These are phyloP conservation scores for Ctenosaura bakeri DNA, from an alignment of 2,797 vertebrate genomes.

Conservation along the genomic window DNA sequence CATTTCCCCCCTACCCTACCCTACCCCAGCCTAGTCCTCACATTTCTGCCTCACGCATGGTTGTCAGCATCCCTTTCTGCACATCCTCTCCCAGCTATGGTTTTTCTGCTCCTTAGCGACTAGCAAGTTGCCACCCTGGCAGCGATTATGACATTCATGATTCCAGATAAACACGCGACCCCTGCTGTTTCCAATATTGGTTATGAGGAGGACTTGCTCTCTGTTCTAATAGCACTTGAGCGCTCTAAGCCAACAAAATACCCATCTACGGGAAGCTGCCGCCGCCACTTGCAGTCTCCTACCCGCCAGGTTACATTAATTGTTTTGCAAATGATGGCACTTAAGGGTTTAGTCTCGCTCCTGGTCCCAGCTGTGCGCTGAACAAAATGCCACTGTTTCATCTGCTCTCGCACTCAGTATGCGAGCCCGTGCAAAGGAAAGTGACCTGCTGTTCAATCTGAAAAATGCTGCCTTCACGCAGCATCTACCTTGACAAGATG, in stretches of 20 bases:
- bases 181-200: slow-evolving; percentile 69
- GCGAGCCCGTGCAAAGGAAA: slow-evolving; percentile 42
- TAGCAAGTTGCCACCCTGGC: not conserved
- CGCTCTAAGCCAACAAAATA: slow-evolving; percentile 68
- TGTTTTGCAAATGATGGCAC: slow-evolving; percentile 70
- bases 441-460: slow-evolving; percentile 55
- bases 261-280: slow-evolving; percentile 52
- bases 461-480: slow-evolving; percentile 42
- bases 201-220: slow-evolving; percentile 67
- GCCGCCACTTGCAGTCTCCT: slow-evolving; percentile 65
- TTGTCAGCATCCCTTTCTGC: too few relatives aligned
- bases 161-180: slow-evolving; percentile 43
- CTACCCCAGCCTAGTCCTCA: not conserved
- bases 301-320: slow-evolving; percentile 63
- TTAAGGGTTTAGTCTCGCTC: slow-evolving; percentile 62
- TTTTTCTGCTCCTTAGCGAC: slow-evolving; percentile 38
- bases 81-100: slow-evolving; percentile 30
- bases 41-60: not conserved
- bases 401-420: not conserved
- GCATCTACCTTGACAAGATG: slow-evolving; percentile 5
- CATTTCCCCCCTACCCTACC: too few relatives aligned
- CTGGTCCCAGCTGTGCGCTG: slow-evolving; percentile 60
- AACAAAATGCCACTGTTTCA: slow-evolving; percentile 57
- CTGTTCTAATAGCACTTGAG: slow-evolving; percentile 67
- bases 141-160: slow-evolving; percentile 57